Evolutionary conservation across 2,888 invertebrate genomes (phyloP), one percentile per base, ranked within the genome.

Genomic region (Polymixis flavicincta): DNA sequence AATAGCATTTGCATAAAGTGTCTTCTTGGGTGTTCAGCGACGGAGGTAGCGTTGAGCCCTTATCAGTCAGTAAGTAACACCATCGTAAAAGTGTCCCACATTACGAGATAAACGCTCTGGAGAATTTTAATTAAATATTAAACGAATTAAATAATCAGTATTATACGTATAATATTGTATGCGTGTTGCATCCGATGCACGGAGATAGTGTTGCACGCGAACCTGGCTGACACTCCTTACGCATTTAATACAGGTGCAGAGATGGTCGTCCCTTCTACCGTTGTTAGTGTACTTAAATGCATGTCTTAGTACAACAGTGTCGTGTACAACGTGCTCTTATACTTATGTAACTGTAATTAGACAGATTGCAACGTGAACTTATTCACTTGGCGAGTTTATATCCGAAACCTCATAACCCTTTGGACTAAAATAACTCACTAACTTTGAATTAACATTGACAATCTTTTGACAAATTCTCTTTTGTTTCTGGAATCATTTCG

Each of bases 41-140:
- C 86, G 87, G 90, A 90, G 90, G 92, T 91, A 92, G 91, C 91
- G 88, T 91, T 91, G 90, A 90, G 91, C 90, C 84, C 93, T 96
- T 96, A 96, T 96, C 96, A 94, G 94, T 92, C 92, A 93, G 93
- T 94, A 94, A 94, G 96, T 93, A 96, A 95, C 94, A 93, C 93
- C 96, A 93, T 95, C 96, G 95, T 96, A 95, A 96, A 96, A 94
- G 95, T 96, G 96, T 96, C 96, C 96, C 94, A 96, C 96, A 95
- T 95, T 96, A 95, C 94, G 94, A 96, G 96, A 96, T 96, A 96
- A 96, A 94, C 93, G 93, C 93, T 95, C 94, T 92, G 92, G 94
- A 93, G 96, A 95, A 96, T 96, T 95, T 96, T 95, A 96, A 96
- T 96, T 96, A 96, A 96, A 96, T 96, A 96, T 96, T 95, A 96